phyloP scores from a whole-genome alignment of 2,888 invertebrate genomes.

The Tuberolachnus salignus region DNA sequence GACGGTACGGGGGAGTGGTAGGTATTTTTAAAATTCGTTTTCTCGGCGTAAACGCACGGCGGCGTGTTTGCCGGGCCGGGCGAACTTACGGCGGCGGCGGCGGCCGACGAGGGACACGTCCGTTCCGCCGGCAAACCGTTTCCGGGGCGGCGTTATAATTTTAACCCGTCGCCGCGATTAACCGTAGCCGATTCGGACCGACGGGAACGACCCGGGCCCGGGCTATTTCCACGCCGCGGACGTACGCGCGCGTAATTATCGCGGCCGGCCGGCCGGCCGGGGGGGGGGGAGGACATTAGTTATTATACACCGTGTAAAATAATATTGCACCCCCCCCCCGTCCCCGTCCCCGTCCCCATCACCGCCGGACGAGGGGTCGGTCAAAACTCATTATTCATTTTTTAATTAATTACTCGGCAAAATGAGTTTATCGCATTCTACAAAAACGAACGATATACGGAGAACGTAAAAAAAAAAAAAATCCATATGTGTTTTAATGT shows the following conservation, averaged over 20 bases:
- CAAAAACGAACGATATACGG: no score
- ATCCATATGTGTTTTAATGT: no score
- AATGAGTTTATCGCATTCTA: no score
- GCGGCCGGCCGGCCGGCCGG: background rate
- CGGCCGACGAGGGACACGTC: constrained; percentile 51
- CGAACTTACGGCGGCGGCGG: no score
- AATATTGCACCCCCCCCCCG: no score
- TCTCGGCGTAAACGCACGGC: no score
- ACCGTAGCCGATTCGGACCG: constrained; percentile 27
- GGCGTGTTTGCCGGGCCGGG: no score
- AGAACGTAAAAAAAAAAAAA: no score
- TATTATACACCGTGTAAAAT: no score
- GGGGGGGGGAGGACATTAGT: no score
- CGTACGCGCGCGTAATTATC: constrained; percentile 30
- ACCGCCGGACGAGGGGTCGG: background rate
- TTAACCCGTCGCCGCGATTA: constrained; percentile 43
- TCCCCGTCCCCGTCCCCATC: no score
- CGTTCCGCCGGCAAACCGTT: constrained; percentile 41
- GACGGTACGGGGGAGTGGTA: background rate
- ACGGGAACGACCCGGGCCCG: constrained; percentile 31
- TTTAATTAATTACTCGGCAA: constrained; percentile 32
- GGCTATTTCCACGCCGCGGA: background rate
- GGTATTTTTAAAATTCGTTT: no score
- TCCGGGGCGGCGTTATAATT: constrained; percentile 52
- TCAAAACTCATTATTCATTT: constrained; percentile 24